Conservation (phyloP, 2,888 invertebrate genomes). For the Tetranychus piercei region DNA sequence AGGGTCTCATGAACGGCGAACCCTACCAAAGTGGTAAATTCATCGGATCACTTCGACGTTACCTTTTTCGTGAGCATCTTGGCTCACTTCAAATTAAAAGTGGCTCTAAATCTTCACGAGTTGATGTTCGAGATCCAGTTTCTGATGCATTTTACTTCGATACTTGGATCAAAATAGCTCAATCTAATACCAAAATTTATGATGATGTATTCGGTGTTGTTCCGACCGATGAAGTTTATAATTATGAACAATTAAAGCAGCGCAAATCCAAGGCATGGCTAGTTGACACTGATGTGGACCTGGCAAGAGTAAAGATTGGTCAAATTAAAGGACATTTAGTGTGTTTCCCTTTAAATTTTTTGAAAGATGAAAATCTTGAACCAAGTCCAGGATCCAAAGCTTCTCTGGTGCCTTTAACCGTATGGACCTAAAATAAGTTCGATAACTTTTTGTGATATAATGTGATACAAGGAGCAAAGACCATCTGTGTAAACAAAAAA, state of each 20-base stretch:
- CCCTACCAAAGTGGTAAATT: conserved; percentile 65
- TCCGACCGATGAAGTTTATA: conserved; percentile 61
- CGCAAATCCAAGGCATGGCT: conserved; percentile 55
- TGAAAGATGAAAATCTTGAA: conserved; percentile 64
- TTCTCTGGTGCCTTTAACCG: conserved; percentile 70
- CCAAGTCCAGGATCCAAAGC: conserved; percentile 68
- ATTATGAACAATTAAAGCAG: conserved; percentile 54
- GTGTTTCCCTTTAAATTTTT: conserved; percentile 66
- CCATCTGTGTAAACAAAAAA: no score
- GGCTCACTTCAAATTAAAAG: conserved; percentile 44
- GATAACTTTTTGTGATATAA: neutral
- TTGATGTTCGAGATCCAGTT: conserved; percentile 58
- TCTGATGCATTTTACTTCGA: conserved; percentile 61
- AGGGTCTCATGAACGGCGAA: conserved; percentile 58
- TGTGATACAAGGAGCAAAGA: neutral
- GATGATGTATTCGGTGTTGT: conserved; percentile 76
- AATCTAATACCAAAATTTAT: conserved; percentile 64
- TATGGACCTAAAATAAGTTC: conserved; percentile 64
- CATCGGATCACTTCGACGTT: conserved; percentile 61
- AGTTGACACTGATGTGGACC: conserved; percentile 49
- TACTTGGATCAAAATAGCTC: conserved; percentile 62
- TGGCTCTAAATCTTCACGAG: conserved; percentile 27
- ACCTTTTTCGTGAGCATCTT: conserved; percentile 77
- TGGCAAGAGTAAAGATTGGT: conserved; percentile 45
- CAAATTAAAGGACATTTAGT: conserved; percentile 66